A percentile compares a stretch with the other conserved stretches of the same genome.
Conservation (phyloP, 2,888 invertebrate species). For the Meiosimyza platycephala region DNA sequence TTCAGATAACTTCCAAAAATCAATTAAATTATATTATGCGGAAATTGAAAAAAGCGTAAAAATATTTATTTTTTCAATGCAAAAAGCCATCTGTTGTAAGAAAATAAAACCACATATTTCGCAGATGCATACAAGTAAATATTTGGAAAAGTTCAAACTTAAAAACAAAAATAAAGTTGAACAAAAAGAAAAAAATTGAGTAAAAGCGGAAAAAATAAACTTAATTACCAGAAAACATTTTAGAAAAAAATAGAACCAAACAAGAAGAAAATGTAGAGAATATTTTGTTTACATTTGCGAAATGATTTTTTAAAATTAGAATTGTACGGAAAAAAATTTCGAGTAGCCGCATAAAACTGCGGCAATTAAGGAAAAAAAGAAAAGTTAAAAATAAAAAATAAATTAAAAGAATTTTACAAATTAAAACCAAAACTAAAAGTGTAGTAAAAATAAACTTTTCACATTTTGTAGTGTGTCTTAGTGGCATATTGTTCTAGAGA, state of each 20-base stretch:
- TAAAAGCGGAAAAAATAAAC: too few relatives aligned
- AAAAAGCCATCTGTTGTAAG: neutral
- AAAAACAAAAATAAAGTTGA: constrained; percentile 2
- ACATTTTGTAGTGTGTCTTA: too few relatives aligned
- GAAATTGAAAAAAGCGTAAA: too few relatives aligned
- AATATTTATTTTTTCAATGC: too few relatives aligned
- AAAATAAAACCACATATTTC: neutral
- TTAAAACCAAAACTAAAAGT: too few relatives aligned
- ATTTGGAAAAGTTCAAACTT: constrained; percentile 13
- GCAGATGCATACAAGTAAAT: constrained; percentile 1
- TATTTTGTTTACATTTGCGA: constrained; percentile 14
- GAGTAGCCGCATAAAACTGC: neutral
- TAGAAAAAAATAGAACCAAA: neutral
- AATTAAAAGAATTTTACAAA: too few relatives aligned
- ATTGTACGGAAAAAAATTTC: neutral
- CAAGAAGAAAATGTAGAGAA: constrained; percentile 2
- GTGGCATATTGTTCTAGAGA: too few relatives aligned
- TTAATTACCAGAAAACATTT: too few relatives aligned
- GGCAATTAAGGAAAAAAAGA: constrained; percentile 14
- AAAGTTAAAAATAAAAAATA: too few relatives aligned
- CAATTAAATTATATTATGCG: too few relatives aligned
- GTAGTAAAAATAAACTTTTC: too few relatives aligned
- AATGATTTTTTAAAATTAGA: neutral
- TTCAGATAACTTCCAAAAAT: too few relatives aligned
- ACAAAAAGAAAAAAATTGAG: neutral